Percentiles rank a stretch among this genome's conserved stretches.
Evolutionary conservation across 1,140 invertebrate species (phyloP).

Genomic region (Drosophila takahashii): DNA sequence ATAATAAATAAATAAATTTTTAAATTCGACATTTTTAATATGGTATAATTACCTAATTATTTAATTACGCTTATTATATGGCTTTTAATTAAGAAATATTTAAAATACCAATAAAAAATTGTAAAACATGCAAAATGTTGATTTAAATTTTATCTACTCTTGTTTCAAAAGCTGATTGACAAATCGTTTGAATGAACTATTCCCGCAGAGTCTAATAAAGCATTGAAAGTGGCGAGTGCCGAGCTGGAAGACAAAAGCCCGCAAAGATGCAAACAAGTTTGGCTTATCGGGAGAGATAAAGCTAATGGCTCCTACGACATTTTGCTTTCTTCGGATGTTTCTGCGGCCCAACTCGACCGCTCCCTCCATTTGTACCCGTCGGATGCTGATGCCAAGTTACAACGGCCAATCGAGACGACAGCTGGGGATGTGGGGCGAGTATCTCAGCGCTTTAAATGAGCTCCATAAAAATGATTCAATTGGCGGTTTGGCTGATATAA

Average conservation of each 20-base stretch:
- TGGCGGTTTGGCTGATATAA: conserved; percentile 74
- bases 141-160: neutral
- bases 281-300: conserved; percentile 52
- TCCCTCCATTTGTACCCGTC: conserved; percentile 24
- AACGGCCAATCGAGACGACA: conserved; percentile 69
- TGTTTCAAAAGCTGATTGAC: neutral
- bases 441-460: conserved; percentile 69
- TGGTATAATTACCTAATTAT: too few relatives aligned
- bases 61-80: too few relatives aligned
- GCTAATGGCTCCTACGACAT: conserved; percentile 59
- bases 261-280: conserved; percentile 23
- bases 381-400: conserved; percentile 54
- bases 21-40: too few relatives aligned
- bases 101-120: too few relatives aligned
- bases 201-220: conserved; percentile 18
- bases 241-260: conserved; percentile 27
- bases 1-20: too few relatives aligned
- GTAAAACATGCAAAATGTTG: too few relatives aligned
- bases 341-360: neutral
- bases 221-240: conserved; percentile 12
- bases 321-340: conserved; percentile 41
- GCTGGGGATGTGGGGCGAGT: conserved; percentile 71
- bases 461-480: conserved; percentile 80
- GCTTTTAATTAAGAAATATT: too few relatives aligned
- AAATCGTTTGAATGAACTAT: conserved; percentile 2